Conservation (phyloP, 1,140 invertebrate genomes). For the Cephus cinctus region DNA sequence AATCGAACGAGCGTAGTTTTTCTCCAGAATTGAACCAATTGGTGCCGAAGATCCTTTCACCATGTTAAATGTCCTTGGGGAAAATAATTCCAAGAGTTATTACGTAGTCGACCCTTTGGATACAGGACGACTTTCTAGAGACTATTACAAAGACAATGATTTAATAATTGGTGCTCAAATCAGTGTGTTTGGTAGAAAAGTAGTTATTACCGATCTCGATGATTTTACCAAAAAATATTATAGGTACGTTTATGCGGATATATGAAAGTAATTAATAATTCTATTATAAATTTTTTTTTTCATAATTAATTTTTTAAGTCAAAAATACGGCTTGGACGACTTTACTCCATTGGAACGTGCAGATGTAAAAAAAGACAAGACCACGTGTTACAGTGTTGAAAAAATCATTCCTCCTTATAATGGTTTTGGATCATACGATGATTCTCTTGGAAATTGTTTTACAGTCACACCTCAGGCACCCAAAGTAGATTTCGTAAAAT, state of each 20-base stretch:
- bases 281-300: neutral
- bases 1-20: conserved; percentile 34
- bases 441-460: conserved; percentile 82
- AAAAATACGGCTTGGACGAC: conserved; percentile 56
- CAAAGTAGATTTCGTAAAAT: conserved; percentile 76
- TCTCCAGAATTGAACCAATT: conserved; percentile 56
- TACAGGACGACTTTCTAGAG: conserved; percentile 49
- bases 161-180: conserved; percentile 77
- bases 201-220: conserved; percentile 84
- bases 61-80: conserved; percentile 71
- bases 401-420: conserved; percentile 80
- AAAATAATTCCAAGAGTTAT: conserved; percentile 58
- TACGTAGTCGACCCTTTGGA: conserved; percentile 63
- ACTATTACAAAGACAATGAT: conserved; percentile 73
- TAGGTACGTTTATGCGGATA: conserved; percentile 54
- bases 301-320: conserved; percentile 26
- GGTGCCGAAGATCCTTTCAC: conserved; percentile 63
- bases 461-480: conserved; percentile 74
- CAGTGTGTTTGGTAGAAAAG: conserved; percentile 75
- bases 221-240: conserved; percentile 87
- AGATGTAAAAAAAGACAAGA: conserved; percentile 43
- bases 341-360: conserved; percentile 61
- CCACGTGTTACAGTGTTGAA: conserved; percentile 44
- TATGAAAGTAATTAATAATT: neutral
- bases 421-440: conserved; percentile 82